phyloP scores from a whole-genome alignment of 2,113 vertebrate species.

The Mesocricetus auratus region DNA sequence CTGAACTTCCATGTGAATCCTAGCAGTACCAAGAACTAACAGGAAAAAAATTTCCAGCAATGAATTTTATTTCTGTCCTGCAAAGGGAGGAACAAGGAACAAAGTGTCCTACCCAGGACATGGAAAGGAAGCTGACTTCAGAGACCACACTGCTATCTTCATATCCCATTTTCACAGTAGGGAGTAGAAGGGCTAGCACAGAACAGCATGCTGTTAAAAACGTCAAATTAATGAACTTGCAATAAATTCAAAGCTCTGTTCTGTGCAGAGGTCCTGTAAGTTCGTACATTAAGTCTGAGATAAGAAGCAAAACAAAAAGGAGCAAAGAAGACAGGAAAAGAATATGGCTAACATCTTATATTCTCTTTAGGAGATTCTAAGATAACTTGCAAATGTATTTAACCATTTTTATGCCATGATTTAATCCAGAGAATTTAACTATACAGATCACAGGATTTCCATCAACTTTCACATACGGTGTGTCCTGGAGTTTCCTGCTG shows the following conservation, averaged over 20 bases:
- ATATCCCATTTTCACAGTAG: background rate
- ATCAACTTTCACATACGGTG: background rate
- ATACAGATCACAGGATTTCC: background rate
- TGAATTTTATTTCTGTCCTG: background rate
- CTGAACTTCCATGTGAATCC: background rate
- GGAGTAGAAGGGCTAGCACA: background rate
- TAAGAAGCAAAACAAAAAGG: background rate
- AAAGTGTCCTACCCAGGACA: background rate
- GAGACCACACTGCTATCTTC: background rate
- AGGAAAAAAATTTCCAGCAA: background rate
- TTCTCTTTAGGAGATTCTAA: background rate
- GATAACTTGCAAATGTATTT: background rate
- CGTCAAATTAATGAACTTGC: background rate
- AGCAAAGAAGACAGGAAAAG: background rate
- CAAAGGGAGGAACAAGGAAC: background rate
- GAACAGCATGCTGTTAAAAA: background rate
- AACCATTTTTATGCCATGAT: background rate
- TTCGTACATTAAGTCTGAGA: background rate
- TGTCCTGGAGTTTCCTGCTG: background rate
- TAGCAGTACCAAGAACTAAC: background rate
- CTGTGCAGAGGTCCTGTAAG: background rate
- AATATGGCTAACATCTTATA: background rate
- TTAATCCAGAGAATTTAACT: slow-evolving; percentile 15
- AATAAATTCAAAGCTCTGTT: slow-evolving; percentile 16
- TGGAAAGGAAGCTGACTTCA: background rate